Conservation (phyloP, 2,113 vertebrate genomes). For the Chelonoidis abingdonii region DNA sequence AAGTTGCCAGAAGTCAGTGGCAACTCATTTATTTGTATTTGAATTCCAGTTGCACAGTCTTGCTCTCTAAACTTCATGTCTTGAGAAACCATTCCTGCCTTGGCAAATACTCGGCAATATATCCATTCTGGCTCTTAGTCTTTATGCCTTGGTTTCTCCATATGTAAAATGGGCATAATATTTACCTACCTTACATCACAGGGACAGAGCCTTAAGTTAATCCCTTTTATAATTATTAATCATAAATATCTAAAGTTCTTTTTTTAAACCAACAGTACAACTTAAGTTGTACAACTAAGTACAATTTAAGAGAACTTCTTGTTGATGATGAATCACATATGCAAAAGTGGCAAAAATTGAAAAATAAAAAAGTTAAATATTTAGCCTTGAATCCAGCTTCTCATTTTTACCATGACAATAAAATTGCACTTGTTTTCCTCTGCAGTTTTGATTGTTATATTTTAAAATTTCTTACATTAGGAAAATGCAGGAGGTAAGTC, state of each 20-base stretch:
- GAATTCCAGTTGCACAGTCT: not conserved
- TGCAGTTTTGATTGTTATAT: slow-evolving; percentile 72
- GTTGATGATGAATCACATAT: not conserved
- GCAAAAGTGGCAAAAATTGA: slow-evolving; percentile 53
- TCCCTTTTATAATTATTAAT: not conserved
- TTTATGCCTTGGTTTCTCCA: not conserved
- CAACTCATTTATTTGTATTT: not conserved
- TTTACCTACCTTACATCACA: not conserved
- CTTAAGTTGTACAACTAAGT: not conserved
- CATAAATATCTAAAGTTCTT: not conserved
- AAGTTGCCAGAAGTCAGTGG: not conserved
- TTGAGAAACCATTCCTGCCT: not conserved
- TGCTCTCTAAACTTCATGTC: not conserved
- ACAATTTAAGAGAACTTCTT: not conserved
- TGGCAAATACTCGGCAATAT: not conserved
- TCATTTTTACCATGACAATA: slow-evolving; percentile 51
- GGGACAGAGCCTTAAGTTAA: not conserved
- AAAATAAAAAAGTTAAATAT: slow-evolving; percentile 57
- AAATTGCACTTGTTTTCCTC: slow-evolving; percentile 61
- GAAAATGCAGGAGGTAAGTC: slow-evolving; percentile 67
- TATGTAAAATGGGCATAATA: not conserved
- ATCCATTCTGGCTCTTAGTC: not conserved
- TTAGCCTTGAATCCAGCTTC: slow-evolving; percentile 49
- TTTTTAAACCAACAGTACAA: not conserved
- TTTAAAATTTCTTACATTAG: slow-evolving; percentile 73